Base-by-base conservation (phyloP, 2,797 vertebrate species). In the Myiothlypis coronata region DNA sequence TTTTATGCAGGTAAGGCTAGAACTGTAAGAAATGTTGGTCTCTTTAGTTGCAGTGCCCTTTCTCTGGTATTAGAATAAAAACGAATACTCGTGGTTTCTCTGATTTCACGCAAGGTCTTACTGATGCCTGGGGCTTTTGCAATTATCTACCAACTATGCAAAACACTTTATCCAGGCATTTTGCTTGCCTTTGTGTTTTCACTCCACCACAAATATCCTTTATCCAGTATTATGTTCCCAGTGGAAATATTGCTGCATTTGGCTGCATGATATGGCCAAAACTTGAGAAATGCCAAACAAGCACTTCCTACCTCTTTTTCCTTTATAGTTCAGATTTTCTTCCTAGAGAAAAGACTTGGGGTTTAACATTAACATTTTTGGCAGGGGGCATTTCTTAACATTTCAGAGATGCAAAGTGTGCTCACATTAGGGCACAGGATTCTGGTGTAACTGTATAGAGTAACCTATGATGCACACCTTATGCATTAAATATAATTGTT, bases 331-430 rank as follows among this genome's bases (percentile, higher is more conserved):
- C 49, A 72, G 23, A 35, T 77, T 83, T 89, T 79, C 56, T 85
- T 89, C 35, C 32, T 32, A 43, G 27, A 60, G n/a, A 56, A 74
- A 95, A 68, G 13, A 52, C 12, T 47, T 75, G 22, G 4, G 5
- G 30, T 71, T 68, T 76, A 71, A 41, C 19, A 7, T 34, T 41
- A 41, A n/a, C 23, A 14, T 61, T 77, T 35, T 9, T 53, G 52
- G 52, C 7, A 3, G 4, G 4, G 0, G 0, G 1, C 6, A 6
- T 32, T 63, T 75, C 27, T 63, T 52, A 61, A 70, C 2, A 3
- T 81, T 85, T 85, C 71, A 77, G 61, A 70, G 30, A 9, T 32
- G 12, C 4, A 59, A 17, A 5, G 1, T 60, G 19, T 55, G 13
- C 44, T 74, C 64, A 72, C 26, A 82, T 52, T 60, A 43, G 27